Percentiles rank a stretch among this genome's conserved stretches.
Evolutionary conservation across 2,113 vertebrate genomes (phyloP).

Genomic region (Poicephalus meyeri): DNA sequence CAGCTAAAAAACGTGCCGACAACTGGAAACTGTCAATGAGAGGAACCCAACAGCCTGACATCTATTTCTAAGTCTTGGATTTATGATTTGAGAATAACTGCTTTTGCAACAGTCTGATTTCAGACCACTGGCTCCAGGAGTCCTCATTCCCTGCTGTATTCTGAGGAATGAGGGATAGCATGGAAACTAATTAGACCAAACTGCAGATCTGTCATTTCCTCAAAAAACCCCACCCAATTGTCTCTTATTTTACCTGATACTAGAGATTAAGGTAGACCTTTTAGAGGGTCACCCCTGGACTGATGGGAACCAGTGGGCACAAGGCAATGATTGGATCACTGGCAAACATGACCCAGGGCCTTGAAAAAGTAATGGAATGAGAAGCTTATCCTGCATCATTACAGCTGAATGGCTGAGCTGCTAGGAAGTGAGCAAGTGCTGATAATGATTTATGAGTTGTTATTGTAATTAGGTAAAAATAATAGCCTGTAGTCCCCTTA

Average conservation of each 20-base stretch:
- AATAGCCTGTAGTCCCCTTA: background rate
- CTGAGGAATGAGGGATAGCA: background rate
- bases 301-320: background rate
- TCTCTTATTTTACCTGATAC: background rate
- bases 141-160: background rate
- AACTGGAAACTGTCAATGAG: background rate
- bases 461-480: background rate
- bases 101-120: background rate
- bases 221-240: fast-evolving
- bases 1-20: background rate
- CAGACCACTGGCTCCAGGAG: background rate
- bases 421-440: background rate
- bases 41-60: background rate
- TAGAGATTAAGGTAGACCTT: background rate
- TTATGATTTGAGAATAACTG: background rate
- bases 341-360: background rate
- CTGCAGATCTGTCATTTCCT: background rate
- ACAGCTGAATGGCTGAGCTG: background rate
- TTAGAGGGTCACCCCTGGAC: background rate
- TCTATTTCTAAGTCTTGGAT: background rate
- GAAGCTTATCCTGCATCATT: background rate
- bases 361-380: background rate
- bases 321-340: background rate
- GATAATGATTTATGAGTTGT: background rate
- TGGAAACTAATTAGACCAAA: background rate